Base-by-base conservation (phyloP, 2,797 vertebrate genomes). In the Philypnodon macrostomus region DNA sequence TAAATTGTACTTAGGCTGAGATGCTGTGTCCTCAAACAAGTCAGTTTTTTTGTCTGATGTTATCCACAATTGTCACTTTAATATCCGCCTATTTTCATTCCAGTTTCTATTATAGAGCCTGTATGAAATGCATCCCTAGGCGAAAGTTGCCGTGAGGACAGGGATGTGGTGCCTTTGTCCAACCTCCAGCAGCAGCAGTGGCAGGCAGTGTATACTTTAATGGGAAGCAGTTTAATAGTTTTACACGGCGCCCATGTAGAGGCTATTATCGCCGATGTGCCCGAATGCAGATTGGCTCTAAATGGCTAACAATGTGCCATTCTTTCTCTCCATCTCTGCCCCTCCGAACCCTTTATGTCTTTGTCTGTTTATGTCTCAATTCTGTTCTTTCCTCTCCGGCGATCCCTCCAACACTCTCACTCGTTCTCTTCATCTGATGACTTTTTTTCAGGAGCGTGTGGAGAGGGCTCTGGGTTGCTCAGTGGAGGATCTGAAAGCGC, bases 401-500 rank as follows among this genome's bases (percentile, higher is more conserved):
- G 35, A 44, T 61, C 45, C 34, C 35, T 54, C 34, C 53, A 58
- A 55, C 11, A 1, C 24, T 79, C 44, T 68, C 54, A 68, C 71
- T 79, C 19, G 21, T 1, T 58, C 38, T 55, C 17, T 60, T 40
- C n/a, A 1, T 40, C 27, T 70, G 10, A 7, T 18, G 16, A 6
- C 51, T 70, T 17, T 72, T 32, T 51, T 52, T 62, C 83, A 98
- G 96, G 93, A 95, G 81, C 90, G 90, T 58, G 83, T 91, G 63
- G 93, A 94, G 81, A 91, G 91, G 77, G 85, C 93, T 77, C 87
- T 95, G 78, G 87, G 91, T 47, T 96, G 90, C 73, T 91, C 93
- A 53, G 84, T 92, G 68, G 94, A 94, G 77, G 93, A 97, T 65
- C 89, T 93, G 76, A 98, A 95, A 67, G 91, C 95, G 11, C 93